phyloP scores from a whole-genome alignment of 2,888 invertebrate genomes.

The Latheticus oryzae region DNA sequence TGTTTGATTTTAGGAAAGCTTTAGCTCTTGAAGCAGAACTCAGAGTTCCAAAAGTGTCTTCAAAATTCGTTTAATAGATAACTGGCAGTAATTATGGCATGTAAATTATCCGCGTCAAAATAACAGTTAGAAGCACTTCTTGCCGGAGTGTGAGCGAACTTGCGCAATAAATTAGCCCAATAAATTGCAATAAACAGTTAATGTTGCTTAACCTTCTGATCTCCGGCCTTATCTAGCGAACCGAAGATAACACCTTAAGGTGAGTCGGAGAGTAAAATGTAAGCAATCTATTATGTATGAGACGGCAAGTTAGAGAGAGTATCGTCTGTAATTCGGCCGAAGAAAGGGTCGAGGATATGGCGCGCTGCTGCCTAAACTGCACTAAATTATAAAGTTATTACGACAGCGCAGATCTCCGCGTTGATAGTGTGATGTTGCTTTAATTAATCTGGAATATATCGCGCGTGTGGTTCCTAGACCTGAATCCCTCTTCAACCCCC shows the following conservation, averaged over 20 bases:
- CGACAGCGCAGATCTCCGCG: slow-evolving; percentile 67
- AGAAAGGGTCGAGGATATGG: slow-evolving; percentile 53
- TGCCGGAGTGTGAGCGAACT: slow-evolving; percentile 47
- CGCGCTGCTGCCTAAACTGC: slow-evolving; percentile 58
- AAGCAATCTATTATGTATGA: slow-evolving; percentile 64
- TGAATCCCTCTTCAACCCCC: slow-evolving; percentile 31
- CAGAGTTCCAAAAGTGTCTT: too few species aligned
- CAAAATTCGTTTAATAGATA: slow-evolving; percentile 25
- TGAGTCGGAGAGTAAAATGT: slow-evolving; percentile 61
- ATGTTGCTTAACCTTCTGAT: slow-evolving; percentile 66
- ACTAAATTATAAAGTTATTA: slow-evolving; percentile 69
- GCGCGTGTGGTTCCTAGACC: slow-evolving; percentile 54
- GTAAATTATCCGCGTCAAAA: slow-evolving; percentile 46
- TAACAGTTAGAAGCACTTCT: slow-evolving; percentile 43
- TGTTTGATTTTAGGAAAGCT: too few species aligned
- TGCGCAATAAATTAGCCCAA: slow-evolving; percentile 56
- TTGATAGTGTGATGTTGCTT: slow-evolving; percentile 68
- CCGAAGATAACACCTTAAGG: slow-evolving; percentile 63
- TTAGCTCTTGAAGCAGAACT: too few species aligned
- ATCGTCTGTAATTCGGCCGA: slow-evolving; percentile 60
- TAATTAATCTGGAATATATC: slow-evolving; percentile 67
- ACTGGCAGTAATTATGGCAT: slow-evolving; percentile 37
- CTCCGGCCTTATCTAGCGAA: slow-evolving; percentile 61
- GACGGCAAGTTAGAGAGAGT: slow-evolving; percentile 57
- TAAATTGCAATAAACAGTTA: slow-evolving; percentile 65